Evolutionary conservation across 2,113 vertebrate species (phyloP).

Genomic region (Electrona antarctica): DNA sequence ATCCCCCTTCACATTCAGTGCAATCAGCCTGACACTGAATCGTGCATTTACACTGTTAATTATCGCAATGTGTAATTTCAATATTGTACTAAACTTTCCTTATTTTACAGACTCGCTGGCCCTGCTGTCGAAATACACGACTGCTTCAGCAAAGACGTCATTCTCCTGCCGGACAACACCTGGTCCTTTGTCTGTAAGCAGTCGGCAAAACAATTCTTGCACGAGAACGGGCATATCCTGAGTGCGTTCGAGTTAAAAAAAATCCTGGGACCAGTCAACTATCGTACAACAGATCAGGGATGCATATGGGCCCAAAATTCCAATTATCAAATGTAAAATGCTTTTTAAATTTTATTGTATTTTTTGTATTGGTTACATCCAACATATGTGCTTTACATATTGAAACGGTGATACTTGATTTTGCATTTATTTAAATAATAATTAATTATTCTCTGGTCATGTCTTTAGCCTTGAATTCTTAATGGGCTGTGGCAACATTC

Average conservation of each 20-base stretch:
- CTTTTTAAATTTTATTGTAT: too few species aligned
- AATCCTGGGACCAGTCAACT: constrained; percentile 7
- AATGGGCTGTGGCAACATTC: constrained; percentile 29
- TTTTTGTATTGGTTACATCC: too few species aligned
- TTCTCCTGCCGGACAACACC: not conserved
- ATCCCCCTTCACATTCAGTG: too few species aligned
- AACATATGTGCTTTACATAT: too few species aligned
- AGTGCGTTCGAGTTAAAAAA: constrained; percentile 20
- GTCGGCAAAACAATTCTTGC: constrained; percentile 7
- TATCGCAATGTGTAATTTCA: too few species aligned
- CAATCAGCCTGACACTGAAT: too few species aligned
- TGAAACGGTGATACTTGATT: too few species aligned
- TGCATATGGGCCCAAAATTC: constrained; percentile 14
- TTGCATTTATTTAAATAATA: not conserved
- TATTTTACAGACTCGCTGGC: too few species aligned
- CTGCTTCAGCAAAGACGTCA: constrained; percentile 22
- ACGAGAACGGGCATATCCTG: constrained; percentile 18
- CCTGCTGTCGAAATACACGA: not conserved
- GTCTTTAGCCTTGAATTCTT: constrained; percentile 7
- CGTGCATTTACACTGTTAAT: too few species aligned
- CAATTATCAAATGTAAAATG: too few species aligned
- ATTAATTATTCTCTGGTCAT: not conserved
- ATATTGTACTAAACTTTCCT: too few species aligned
- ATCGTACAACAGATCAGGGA: constrained; percentile 8
- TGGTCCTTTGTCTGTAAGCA: constrained; percentile 5